Evolutionary conservation across 2,797 vertebrate genomes (phyloP), one percentile per base, ranked within the genome.

Genomic region (Halcyon badia): DNA sequence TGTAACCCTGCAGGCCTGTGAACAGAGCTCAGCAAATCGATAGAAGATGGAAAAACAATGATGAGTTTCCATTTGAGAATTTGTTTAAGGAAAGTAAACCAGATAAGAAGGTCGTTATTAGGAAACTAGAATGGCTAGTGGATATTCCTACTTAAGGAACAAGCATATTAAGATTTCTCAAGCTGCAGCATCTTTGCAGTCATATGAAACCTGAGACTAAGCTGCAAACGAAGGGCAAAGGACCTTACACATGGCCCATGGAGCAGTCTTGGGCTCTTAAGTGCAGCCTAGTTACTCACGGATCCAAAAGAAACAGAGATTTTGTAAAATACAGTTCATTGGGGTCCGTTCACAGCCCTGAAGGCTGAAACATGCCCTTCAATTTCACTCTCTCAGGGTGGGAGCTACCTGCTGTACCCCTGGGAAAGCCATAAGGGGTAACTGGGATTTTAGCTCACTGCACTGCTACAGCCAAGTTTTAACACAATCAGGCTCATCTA

Each of bases 1-100:
- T 89, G 62, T 86, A 94, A 92, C 72, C 76, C 79, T n/a, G 35
- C 41, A 81, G 92, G 72, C 62, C 76, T 62, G 15, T 58, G 87
- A 92, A 33, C 1, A 0, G 26, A 28, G 56, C 82, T 64, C 52
- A 83, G 20, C 4, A 39, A 87, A 88, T 72, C 83, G 83, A 78
- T 0, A 61, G 68, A 75, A 70, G 42, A 61, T 84, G 20, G 39
- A 78, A 91, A 92, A 87, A 70, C 17, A 68, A 35, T 20, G 2
- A 28, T 4, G 5, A 75, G 22, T 65, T 89, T 56, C 28, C 14
- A 3, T 57, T 42, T 73, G 69, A 81, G 77, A 90, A 57, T 61
- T 80, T 60, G 21, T 73, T 82, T 83, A 83, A 68, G 60, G 65
- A 87, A 92, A 94, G 35, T 48, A 86, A 92, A 44, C 21, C 58